phyloP scores from a whole-genome alignment of 1,140 invertebrate genomes.

The Eriocheir sinensis region DNA sequence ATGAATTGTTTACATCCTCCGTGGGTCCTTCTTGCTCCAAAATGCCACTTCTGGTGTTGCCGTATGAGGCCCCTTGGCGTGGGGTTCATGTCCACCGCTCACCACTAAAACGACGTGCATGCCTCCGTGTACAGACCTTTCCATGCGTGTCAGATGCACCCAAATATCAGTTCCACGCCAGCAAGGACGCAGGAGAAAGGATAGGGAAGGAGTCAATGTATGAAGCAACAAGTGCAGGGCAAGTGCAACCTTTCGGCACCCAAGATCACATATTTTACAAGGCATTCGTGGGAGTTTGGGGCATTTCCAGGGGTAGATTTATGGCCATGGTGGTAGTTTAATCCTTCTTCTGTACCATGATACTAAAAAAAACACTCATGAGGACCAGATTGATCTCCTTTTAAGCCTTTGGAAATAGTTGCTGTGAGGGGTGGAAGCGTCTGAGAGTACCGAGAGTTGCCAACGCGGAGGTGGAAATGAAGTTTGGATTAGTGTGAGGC shows the following conservation, averaged over 20 bases:
- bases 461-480: background rate
- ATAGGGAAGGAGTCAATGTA: background rate
- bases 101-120: background rate
- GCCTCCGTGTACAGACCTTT: background rate
- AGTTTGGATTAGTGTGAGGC: background rate
- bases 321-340: too few relatives aligned
- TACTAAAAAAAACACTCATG: too few relatives aligned
- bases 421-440: too few relatives aligned
- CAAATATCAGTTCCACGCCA: background rate
- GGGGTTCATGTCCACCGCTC: background rate
- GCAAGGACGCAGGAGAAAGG: background rate
- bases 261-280: too few relatives aligned
- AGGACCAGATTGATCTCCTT: too few relatives aligned
- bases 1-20: background rate
- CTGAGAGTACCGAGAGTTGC: background rate
- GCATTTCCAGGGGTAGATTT: too few relatives aligned
- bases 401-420: too few relatives aligned
- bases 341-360: too few relatives aligned
- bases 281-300: too few relatives aligned
- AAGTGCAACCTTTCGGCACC: too few relatives aligned
- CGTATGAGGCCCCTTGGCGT: background rate
- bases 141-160: background rate
- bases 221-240: background rate
- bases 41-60: background rate
- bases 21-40: background rate